phyloP scores from a whole-genome alignment of 64 coral and sea anemone genomes.

The Actinia equina region DNA sequence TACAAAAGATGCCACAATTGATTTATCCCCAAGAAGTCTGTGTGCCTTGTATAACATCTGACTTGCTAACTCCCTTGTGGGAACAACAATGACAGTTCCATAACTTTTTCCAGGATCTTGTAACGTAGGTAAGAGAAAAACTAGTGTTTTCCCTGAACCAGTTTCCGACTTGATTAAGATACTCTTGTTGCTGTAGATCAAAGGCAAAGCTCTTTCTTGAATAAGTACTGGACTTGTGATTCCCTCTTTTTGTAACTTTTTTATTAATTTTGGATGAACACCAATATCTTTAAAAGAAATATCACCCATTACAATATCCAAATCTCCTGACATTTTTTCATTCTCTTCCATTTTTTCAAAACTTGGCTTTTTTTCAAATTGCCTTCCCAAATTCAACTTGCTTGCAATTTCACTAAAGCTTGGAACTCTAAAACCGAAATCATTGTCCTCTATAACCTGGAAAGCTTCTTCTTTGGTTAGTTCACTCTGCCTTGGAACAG shows the following conservation, averaged over 20 bases:
- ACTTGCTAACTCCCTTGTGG: constrained; percentile 80
- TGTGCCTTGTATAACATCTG: constrained; percentile 83
- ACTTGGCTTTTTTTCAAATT: neutral
- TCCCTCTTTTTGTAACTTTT: constrained; percentile 47
- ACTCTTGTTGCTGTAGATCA: constrained; percentile 54
- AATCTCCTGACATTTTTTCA: neutral
- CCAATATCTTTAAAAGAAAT: constrained; percentile 58
- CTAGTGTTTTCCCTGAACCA: constrained; percentile 82
- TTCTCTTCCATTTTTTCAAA: neutral
- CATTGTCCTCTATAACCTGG: constrained; percentile 51
- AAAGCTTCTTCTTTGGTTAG: constrained; percentile 21
- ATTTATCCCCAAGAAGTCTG: constrained; percentile 71
- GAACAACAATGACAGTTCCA: constrained; percentile 83
- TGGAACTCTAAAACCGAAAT: constrained; percentile 58
- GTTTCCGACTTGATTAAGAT: constrained; percentile 83
- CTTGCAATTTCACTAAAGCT: constrained; percentile 33
- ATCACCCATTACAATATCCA: neutral
- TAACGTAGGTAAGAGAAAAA: constrained; percentile 76
- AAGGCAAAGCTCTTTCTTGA: constrained; percentile 63
- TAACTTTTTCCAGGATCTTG: constrained; percentile 77
- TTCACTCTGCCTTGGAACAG: constrained; percentile 39
- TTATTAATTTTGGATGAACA: constrained; percentile 75
- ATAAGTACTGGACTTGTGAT: constrained; percentile 52
- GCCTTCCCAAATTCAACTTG: neutral
- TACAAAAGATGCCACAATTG: constrained; percentile 82